Evolutionary conservation across 2,888 invertebrate genomes (phyloP), one percentile per base, ranked within the genome.

Genomic region (Lepidochitona cinerea): DNA sequence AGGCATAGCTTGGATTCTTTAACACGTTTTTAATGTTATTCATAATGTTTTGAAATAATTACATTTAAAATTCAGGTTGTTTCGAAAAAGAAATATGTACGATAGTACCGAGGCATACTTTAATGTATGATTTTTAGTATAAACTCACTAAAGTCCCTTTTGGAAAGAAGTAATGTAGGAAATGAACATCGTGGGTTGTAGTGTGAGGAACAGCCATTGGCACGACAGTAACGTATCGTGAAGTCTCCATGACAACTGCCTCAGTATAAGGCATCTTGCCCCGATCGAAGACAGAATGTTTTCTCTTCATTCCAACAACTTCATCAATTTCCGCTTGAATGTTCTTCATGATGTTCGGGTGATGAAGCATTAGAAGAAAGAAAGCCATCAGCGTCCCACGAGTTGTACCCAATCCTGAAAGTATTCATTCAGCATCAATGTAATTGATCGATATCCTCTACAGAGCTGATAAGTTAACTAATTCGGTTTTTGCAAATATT

Each of bases 301-400:
- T 32, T 64, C 76, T 35, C 12, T 76, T 37, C 32, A n/a, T 35
- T 72, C 88, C 88, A 71, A 92, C 89, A 67, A 91, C 86, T 7
- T 78, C 75, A 29, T 71, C 71, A 12, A 71, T 41, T 41, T 71
- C 71, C 23, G 33, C 6, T 33, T 71, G 71, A 36, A 71, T 23
- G 12, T 65, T 65, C 33, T 23, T 64, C 29, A 54, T 35, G 4
- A 64, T 53, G 12, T 69, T 33, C n/a, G 49, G 49, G 33, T 18
- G 18, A 23, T 49, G n/a, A 26, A 70, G 54, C 12, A 70, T 26
- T 9, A 54, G 12, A 33, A 41, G 53, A 12, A 54, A 33, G 9
- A 54, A 32, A 5, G 53, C 54, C 35, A 53, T n/a, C 53, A 70
- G 32, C 6, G 54, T 36, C n/a, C n/a, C 53, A 14, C 54, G 33